Percentiles rank a stretch among this genome's conserved stretches.
phyloP scores from a whole-genome alignment of 2,888 invertebrate genomes.

The Poecilobothrus nobilitatus region DNA sequence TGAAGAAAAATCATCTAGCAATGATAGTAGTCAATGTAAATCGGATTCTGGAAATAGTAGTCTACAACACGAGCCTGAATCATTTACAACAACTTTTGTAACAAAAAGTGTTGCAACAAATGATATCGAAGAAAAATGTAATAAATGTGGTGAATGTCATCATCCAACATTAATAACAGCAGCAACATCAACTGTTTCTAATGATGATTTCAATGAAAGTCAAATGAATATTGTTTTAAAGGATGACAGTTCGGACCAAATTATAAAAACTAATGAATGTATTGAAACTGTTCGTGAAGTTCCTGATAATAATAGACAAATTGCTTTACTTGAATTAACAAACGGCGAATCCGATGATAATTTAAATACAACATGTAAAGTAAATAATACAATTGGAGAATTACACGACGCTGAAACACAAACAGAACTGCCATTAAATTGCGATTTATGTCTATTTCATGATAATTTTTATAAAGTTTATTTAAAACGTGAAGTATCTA shows the following conservation, averaged over 20 bases:
- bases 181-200: constrained; percentile 7
- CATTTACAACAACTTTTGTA: neutral
- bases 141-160: constrained; percentile 24
- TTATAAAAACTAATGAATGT: neutral
- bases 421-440: constrained; percentile 39
- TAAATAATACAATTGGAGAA: neutral
- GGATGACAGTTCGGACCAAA: constrained; percentile 8
- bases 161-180: constrained; percentile 13
- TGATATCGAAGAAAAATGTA: constrained; percentile 19
- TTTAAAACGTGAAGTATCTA: constrained; percentile 40
- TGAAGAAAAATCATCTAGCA: neutral
- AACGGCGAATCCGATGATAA: neutral
- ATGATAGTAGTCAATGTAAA: neutral
- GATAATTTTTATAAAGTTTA: constrained; percentile 43
- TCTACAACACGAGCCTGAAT: constrained; percentile 1
- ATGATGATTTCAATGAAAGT: constrained; percentile 19
- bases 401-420: constrained; percentile 38
- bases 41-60: constrained; percentile 16
- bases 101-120: constrained; percentile 20
- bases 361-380: neutral
- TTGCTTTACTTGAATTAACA: neutral
- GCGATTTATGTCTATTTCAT: constrained; percentile 40
- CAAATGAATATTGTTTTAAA: neutral
- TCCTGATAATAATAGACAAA: neutral
- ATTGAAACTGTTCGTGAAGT: constrained; percentile 18